Base-by-base conservation (phyloP, 2,113 vertebrate species). In the Gobio gobio region DNA sequence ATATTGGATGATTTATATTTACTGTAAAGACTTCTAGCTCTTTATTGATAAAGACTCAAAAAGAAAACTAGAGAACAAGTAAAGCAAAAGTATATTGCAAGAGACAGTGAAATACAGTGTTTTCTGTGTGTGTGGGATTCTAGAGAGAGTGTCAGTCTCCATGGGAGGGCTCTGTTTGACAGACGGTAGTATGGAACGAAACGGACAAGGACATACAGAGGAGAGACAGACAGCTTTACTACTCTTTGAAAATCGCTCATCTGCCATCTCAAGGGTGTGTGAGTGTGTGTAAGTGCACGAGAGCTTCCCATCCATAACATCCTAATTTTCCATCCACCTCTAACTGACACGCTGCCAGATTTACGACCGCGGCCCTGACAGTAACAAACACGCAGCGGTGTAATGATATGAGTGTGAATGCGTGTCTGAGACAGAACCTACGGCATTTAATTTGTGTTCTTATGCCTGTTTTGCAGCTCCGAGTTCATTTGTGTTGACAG, bases 131-230 rank as follows among this genome's bases (percentile, higher is more conserved):
- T 59, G 66, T 63, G 10, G 29, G 47, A 40, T 74, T 56, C 12
- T 22, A 76, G 78, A 72, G 16, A 29, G 40, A 20, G 54, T 74
- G 49, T 74, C 78, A 74, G 78, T 36, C 56, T 68, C 61, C 33
- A 51, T 10, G 43, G 79, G 66, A 63, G 33, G 63, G 68, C 64
- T 54, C 4, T 6, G 74, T 45, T 64, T 89, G 86, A 85, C 86
- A 86, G 88, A 86, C 75, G 64, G 78, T 29, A 26, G 82, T 56
- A 83, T 64, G 78, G 83, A 87, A 66, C 43, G 78, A 87, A 82
- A 86, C 63, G 80, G 88, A 89, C 86, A 87, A 89, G 86, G 88
- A 85, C 86, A 88, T 82, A 85, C 86, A 81, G 84, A 84, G 88
- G 82, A 82, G 72, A 84, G 68, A 76, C 16, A 24, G 82, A 72